Evolutionary conservation across 2,113 vertebrate genomes (phyloP).

Genomic region (Syngnathoides biaculeatus): DNA sequence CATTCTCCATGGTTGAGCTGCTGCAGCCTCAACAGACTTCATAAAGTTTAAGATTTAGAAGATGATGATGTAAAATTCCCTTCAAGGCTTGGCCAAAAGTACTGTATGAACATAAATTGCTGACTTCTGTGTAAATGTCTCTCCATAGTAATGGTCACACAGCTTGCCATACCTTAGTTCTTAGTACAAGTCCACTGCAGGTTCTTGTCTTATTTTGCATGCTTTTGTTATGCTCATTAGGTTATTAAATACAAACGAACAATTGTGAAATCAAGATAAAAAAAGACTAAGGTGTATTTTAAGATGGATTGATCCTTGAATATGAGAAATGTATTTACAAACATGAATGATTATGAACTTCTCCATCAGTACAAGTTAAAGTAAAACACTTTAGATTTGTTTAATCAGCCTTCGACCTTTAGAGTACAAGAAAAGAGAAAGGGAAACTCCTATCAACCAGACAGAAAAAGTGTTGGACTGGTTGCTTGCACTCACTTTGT

Average conservation of each 20-base stretch:
- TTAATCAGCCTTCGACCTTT: not conserved
- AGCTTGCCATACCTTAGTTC: not conserved
- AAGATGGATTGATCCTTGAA: too few species aligned
- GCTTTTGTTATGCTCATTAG: too few species aligned
- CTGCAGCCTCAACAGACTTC: constrained; percentile 41
- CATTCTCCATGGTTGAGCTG: constrained; percentile 15
- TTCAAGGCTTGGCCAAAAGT: not conserved
- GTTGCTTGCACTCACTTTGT: not conserved
- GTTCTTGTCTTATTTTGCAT: not conserved
- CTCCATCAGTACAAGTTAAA: too few species aligned
- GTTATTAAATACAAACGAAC: too few species aligned
- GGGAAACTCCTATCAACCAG: not conserved
- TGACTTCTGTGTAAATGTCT: not conserved
- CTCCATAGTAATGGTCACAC: not conserved
- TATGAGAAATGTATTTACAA: too few species aligned
- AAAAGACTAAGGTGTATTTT: too few species aligned
- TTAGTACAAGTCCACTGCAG: not conserved
- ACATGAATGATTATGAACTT: too few species aligned
- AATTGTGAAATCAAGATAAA: too few species aligned
- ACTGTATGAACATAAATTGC: not conserved
- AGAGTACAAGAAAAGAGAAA: not conserved
- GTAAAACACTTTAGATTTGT: too few species aligned
- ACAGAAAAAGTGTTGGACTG: not conserved
- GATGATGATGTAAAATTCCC: constrained; percentile 24
- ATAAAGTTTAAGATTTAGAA: constrained; percentile 48